These are phyloP conservation scores for Phthorimaea operculella DNA, from an alignment of 1,140 invertebrate species.

Conservation along the genomic window DNA sequence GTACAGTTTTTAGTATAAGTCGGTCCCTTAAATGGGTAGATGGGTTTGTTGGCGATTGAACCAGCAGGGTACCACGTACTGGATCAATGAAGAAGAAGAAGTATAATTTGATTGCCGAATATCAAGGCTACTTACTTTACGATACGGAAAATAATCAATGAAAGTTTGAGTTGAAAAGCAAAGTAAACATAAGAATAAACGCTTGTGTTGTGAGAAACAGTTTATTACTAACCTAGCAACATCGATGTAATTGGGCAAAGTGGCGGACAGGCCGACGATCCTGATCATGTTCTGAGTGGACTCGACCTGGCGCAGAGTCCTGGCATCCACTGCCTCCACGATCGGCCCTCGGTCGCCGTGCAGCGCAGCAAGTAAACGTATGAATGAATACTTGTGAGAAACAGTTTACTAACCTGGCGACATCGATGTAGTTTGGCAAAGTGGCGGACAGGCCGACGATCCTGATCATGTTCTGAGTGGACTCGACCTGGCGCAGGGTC, in stretches of 20 bases:
- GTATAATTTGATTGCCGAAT: too few species aligned
- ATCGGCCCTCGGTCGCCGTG: conserved; percentile 98
- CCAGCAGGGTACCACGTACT: too few species aligned
- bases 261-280: conserved; percentile 98
- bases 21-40: too few species aligned
- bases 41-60: too few species aligned
- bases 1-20: too few species aligned
- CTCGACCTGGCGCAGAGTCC: conserved; percentile 95
- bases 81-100: too few species aligned
- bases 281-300: conserved; percentile 96
- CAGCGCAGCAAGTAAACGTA: conserved; percentile 90
- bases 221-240: conserved; percentile 74
- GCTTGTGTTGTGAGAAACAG: conserved; percentile 1
- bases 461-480: conserved; percentile 95
- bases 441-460: conserved; percentile 99
- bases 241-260: conserved; percentile 97
- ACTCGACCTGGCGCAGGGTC: conserved; percentile 94
- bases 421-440: conserved; percentile 97
- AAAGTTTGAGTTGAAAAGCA: too few species aligned
- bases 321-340: conserved; percentile 95
- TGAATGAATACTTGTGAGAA: too few species aligned
- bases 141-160: too few species aligned
- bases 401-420: conserved; percentile 70
- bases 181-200: conserved; percentile 20
- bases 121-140: too few species aligned